Evolutionary conservation across 2,888 invertebrate genomes (phyloP).

Genomic region (Auanema sp.): DNA sequence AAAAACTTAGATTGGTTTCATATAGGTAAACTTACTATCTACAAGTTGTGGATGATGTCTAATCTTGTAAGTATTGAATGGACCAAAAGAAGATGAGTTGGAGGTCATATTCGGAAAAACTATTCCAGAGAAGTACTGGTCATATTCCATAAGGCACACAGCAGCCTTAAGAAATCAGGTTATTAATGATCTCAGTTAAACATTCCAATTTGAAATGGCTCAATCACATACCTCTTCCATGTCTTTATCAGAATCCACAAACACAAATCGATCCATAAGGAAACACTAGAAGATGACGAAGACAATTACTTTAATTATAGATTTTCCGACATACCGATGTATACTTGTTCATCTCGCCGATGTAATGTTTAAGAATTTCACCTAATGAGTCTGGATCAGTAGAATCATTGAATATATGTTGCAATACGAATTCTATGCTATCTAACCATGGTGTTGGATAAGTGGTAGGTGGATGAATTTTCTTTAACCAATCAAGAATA

Average conservation of each 20-base stretch:
- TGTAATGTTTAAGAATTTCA: constrained; percentile 21
- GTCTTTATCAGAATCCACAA: constrained; percentile 43
- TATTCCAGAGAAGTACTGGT: constrained; percentile 52
- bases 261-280: constrained; percentile 48
- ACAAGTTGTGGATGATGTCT: constrained; percentile 44
- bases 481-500: constrained; percentile 1
- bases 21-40: constrained; percentile 19
- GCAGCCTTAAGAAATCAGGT: constrained; percentile 26
- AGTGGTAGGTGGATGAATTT: constrained; percentile 9
- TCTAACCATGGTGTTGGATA: constrained; percentile 15
- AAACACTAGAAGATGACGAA: constrained; percentile 37
- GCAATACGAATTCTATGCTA: constrained; percentile 22
- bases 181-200: too few species aligned
- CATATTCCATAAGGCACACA: constrained; percentile 42
- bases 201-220: too few species aligned
- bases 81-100: constrained; percentile 26
- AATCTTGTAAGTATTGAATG: constrained; percentile 51
- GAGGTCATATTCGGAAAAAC: constrained; percentile 32
- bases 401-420: constrained; percentile 26
- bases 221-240: constrained; percentile 47
- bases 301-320: too few species aligned
- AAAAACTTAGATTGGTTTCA: constrained; percentile 13
- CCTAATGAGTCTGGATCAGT: constrained; percentile 27
- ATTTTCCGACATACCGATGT: constrained; percentile 19
- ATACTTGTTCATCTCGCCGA: constrained; percentile 22